These are phyloP conservation scores for Danio tinwini DNA, from an alignment of 2,797 vertebrate species.

Conservation along the genomic window DNA sequence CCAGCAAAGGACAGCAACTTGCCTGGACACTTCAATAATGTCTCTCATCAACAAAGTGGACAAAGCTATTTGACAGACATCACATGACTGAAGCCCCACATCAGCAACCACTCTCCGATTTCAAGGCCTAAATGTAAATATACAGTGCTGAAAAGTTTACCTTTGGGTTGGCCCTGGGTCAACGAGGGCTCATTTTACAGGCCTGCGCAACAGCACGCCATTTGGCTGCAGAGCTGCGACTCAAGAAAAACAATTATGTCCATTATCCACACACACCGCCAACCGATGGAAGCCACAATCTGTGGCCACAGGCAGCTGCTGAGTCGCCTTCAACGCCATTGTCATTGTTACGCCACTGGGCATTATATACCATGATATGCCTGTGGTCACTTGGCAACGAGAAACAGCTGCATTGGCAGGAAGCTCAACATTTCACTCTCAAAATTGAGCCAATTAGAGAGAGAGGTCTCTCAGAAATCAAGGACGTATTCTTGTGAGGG, in stretches of 20 bases:
- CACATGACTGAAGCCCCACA: conserved; percentile 23
- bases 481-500: conserved; percentile 64
- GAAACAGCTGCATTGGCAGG: conserved; percentile 66
- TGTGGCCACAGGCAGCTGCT: conserved; percentile 16
- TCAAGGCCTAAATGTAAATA: conserved; percentile 46
- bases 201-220: conserved; percentile 25
- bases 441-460: conserved; percentile 65
- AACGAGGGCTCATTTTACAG: conserved; percentile 24
- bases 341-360: conserved; percentile 58
- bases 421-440: conserved; percentile 52
- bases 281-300: neutral
- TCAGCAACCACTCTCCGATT: conserved; percentile 24
- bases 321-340: conserved; percentile 38
- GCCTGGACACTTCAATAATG: conserved; percentile 21
- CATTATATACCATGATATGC: conserved; percentile 57
- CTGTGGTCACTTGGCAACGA: conserved; percentile 68
- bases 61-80: conserved; percentile 30
- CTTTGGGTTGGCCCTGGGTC: conserved; percentile 13
- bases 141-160: conserved; percentile 40
- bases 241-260: conserved; percentile 41
- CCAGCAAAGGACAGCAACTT: conserved; percentile 24
- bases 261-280: conserved; percentile 17
- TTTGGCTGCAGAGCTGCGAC: conserved; percentile 29
- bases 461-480: conserved; percentile 58
- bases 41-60: conserved; percentile 45